Evolutionary conservation across 2,113 vertebrate genomes (phyloP).

Genomic region (Dasypus novemcinctus): DNA sequence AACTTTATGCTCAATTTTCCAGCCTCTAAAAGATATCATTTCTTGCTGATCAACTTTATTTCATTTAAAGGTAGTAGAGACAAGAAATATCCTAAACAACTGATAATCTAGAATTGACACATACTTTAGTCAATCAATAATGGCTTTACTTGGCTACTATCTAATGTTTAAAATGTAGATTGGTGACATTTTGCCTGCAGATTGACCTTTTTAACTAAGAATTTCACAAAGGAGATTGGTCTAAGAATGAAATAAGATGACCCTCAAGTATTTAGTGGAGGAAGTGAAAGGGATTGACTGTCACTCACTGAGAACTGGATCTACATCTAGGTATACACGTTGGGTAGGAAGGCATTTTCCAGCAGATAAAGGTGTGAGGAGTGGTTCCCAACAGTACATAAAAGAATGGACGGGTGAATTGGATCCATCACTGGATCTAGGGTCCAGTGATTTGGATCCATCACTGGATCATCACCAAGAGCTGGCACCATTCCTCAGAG

Average conservation of each 20-base stretch:
- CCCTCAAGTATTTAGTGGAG: not conserved
- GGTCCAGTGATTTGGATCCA: too few relatives aligned
- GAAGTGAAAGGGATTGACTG: not conserved
- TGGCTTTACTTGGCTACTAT: not conserved
- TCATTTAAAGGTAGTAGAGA: not conserved
- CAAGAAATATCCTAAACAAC: not conserved
- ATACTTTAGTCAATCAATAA: not conserved
- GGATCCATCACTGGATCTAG: not conserved
- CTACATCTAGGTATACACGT: not conserved
- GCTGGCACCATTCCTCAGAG: not conserved
- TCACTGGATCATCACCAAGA: not conserved
- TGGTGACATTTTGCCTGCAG: not conserved
- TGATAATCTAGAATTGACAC: not conserved
- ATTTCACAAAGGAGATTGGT: not conserved
- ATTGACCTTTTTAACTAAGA: not conserved
- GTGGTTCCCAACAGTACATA: not conserved
- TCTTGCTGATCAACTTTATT: not conserved
- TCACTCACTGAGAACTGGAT: rapidly evolving
- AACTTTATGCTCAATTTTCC: not conserved
- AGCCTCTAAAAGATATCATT: not conserved
- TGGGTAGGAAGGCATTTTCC: not conserved
- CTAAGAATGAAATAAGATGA: not conserved
- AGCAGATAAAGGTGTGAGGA: not conserved
- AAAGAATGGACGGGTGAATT: not conserved
- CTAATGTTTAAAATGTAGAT: not conserved